Evolutionary conservation across 2,888 invertebrate species (phyloP).

Genomic region (Cylloceria caligata): DNA sequence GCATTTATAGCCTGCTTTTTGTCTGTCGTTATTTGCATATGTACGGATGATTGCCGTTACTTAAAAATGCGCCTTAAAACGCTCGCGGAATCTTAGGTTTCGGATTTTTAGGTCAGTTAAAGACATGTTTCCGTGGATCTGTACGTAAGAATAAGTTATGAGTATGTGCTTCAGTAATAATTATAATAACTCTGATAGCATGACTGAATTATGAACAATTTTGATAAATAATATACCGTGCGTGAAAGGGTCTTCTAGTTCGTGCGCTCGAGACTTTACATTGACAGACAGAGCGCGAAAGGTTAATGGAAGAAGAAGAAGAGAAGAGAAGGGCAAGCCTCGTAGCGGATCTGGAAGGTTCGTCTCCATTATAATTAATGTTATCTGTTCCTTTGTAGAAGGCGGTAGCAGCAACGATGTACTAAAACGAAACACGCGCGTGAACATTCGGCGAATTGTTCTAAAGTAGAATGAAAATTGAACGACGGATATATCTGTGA

Average conservation of each 20-base stretch:
- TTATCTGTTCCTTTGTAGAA: slow-evolving; percentile 15
- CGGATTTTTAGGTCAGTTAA: too few species aligned
- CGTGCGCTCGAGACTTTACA: neutral
- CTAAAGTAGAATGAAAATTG: too few species aligned
- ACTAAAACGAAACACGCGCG: neutral
- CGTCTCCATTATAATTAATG: slow-evolving; percentile 36
- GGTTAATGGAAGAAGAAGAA: neutral
- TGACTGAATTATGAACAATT: slow-evolving; percentile 26
- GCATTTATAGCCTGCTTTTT: too few species aligned
- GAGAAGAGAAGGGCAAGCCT: neutral
- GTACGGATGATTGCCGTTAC: neutral
- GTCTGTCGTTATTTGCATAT: too few species aligned
- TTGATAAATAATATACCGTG: neutral
- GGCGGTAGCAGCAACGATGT: neutral
- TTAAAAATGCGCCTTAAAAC: too few species aligned
- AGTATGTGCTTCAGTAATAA: neutral
- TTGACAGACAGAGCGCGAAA: slow-evolving; percentile 19
- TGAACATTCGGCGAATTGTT: too few species aligned
- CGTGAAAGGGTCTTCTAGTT: neutral
- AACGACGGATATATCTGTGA: neutral
- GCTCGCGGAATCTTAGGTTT: too few species aligned
- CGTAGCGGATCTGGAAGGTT: neutral
- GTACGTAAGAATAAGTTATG: neutral
- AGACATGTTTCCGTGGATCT: too few species aligned
- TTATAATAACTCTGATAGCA: slow-evolving; percentile 10